phyloP scores from a whole-genome alignment of 1,140 invertebrate genomes.

The Mycetomoellerius zeteki region DNA sequence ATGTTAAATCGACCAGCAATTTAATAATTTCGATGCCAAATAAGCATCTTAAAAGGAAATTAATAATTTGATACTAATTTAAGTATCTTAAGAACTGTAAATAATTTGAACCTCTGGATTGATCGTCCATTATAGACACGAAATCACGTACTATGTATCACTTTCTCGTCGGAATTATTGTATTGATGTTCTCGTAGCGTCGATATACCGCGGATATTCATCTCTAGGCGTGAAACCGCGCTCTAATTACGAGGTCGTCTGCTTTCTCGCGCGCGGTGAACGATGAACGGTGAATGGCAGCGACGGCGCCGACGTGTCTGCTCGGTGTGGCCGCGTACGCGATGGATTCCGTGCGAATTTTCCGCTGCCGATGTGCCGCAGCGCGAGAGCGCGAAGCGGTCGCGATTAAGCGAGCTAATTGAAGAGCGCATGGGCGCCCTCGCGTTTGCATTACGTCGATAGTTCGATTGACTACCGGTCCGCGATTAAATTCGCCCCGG shows the following conservation, averaged over 20 bases:
- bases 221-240: constrained; percentile 24
- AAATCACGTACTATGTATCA: not conserved
- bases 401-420: constrained; percentile 47
- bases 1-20: too few species aligned
- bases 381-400: too few species aligned
- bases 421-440: constrained; percentile 1
- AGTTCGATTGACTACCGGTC: not conserved
- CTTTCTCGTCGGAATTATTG: not conserved
- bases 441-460: constrained; percentile 7
- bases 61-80: too few species aligned
- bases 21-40: too few species aligned
- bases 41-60: too few species aligned
- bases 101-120: not conserved
- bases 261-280: constrained; percentile 28
- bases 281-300: not conserved
- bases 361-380: not conserved
- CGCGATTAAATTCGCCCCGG: constrained; percentile 41
- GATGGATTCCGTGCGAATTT: constrained; percentile 12
- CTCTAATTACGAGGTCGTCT: constrained; percentile 10
- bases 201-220: not conserved
- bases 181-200: not conserved
- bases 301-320: constrained; percentile 24
- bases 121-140: not conserved
- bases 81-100: too few species aligned
- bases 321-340: not conserved